Evolutionary conservation across 2,888 invertebrate species (phyloP).

Genomic region (Harpalus rubripes): DNA sequence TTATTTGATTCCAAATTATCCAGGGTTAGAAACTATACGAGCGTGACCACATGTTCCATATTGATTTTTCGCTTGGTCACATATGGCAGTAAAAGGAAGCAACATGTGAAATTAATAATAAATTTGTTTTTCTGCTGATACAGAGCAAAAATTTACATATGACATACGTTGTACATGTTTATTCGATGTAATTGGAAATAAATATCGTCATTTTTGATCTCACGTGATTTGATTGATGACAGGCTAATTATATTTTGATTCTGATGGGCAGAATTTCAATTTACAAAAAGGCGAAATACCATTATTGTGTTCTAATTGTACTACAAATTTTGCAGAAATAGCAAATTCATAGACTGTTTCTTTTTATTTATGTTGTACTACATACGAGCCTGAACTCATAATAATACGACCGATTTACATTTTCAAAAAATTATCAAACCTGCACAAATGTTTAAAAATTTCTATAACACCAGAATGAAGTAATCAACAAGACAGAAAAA

Average conservation of each 20-base stretch:
- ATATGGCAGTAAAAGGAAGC: constrained; percentile 32
- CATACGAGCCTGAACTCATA: no score
- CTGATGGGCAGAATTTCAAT: background rate
- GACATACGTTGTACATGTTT: constrained; percentile 24
- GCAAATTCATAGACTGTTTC: no score
- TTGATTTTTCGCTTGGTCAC: constrained; percentile 34
- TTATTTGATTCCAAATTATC: background rate
- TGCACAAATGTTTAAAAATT: no score
- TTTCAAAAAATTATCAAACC: no score
- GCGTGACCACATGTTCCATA: constrained; percentile 10
- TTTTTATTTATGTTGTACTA: no score
- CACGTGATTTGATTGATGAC: constrained; percentile 14
- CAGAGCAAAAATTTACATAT: constrained; percentile 22
- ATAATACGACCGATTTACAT: no score
- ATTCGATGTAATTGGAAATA: constrained; percentile 47
- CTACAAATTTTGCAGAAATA: no score
- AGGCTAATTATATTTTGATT: background rate
- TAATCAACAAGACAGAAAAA: no score
- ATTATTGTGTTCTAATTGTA: no score
- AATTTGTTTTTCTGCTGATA: constrained; percentile 44
- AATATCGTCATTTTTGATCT: constrained; percentile 27
- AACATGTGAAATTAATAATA: constrained; percentile 60
- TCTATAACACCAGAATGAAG: no score
- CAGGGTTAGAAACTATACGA: background rate
- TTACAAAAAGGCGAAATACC: no score